Conservation (phyloP, 1,140 invertebrate species). For the Lepidurus packardi region DNA sequence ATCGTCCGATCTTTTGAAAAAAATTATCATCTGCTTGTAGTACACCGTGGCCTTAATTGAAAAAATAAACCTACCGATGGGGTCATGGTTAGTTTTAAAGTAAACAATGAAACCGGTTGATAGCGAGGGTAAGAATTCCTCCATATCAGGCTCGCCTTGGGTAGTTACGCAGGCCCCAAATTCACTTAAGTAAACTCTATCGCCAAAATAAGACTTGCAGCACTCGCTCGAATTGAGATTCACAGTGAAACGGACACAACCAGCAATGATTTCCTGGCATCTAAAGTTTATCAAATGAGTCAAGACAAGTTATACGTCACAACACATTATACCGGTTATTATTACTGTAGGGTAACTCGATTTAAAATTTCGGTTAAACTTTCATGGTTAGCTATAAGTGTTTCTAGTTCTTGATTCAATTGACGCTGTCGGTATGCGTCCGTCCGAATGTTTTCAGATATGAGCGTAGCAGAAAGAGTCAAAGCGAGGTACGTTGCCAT, state of each 20-base stretch:
- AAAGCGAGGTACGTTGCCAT: constrained; percentile 30
- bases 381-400: background rate
- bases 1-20: too few relatives aligned
- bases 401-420: background rate
- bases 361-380: background rate
- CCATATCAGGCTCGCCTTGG: background rate
- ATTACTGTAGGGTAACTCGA: constrained; percentile 1
- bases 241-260: background rate
- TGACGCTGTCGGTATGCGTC: constrained; percentile 7
- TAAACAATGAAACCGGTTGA: background rate
- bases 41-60: background rate
- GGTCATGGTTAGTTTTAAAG: background rate
- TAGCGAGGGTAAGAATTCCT: background rate
- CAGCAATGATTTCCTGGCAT: background rate
- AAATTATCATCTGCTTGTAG: too few relatives aligned
- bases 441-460: background rate
- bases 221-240: background rate
- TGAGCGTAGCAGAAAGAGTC: constrained; percentile 14
- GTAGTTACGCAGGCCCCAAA: background rate
- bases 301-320: too few relatives aligned
- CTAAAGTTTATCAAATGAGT: background rate
- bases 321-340: too few relatives aligned
- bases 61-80: background rate
- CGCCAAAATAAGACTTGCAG: background rate
- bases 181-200: background rate